Conservation (phyloP, 2,888 invertebrate species). For the Aricia artaxerxes region DNA sequence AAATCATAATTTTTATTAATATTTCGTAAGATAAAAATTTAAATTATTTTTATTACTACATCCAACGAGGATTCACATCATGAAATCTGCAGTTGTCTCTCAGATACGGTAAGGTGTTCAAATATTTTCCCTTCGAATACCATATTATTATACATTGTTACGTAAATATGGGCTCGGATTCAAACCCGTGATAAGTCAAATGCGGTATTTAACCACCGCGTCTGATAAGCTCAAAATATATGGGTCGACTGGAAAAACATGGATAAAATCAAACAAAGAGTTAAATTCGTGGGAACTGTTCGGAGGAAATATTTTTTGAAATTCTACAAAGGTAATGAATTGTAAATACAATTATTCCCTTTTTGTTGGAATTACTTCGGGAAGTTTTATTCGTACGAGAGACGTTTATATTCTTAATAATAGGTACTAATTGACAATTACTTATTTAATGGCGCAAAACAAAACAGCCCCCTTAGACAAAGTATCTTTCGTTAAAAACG, state of each 20-base stretch:
- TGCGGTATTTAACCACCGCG: neutral
- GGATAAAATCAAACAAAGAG: slow-evolving; percentile 28
- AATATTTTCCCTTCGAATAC: neutral
- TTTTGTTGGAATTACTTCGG: slow-evolving; percentile 38
- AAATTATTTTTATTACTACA: too few relatives aligned
- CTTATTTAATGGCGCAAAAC: slow-evolving; percentile 40
- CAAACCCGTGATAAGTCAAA: neutral
- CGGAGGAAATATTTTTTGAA: slow-evolving; percentile 30
- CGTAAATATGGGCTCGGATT: neutral
- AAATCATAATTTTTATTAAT: too few relatives aligned
- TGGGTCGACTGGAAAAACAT: neutral
- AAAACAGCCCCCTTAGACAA: slow-evolving; percentile 17
- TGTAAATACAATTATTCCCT: slow-evolving; percentile 37
- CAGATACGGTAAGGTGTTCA: neutral
- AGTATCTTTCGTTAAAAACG: too few relatives aligned
- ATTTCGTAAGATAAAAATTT: too few relatives aligned
- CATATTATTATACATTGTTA: neutral
- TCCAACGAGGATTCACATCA: neutral
- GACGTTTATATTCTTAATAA: slow-evolving; percentile 34
- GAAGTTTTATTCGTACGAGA: slow-evolving; percentile 35
- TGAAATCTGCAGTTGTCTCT: neutral
- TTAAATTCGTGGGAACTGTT: slow-evolving; percentile 22
- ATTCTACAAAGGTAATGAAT: slow-evolving; percentile 34
- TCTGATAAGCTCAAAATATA: neutral
- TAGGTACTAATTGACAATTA: slow-evolving; percentile 41